These are phyloP conservation scores for Aspidoscelis tigris DNA, from an alignment of 2,113 vertebrate species.

Conservation along the genomic window DNA sequence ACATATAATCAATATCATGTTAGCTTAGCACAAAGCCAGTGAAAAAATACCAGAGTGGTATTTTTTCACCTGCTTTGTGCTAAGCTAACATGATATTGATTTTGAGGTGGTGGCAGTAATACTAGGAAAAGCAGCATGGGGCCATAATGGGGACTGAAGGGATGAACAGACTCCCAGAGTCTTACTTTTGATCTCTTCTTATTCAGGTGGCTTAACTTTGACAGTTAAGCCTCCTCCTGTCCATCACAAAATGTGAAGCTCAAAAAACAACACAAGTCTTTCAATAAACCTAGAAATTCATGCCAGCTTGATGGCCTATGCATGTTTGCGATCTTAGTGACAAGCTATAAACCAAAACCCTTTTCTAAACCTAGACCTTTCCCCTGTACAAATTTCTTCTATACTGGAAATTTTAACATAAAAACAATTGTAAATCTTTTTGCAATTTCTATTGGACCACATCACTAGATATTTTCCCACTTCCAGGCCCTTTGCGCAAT, in stretches of 20 bases:
- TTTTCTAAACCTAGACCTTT: background rate
- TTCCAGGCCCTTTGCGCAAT: background rate
- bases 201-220: background rate
- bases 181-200: slow-evolving; percentile 3
- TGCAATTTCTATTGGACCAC: slow-evolving; percentile 3
- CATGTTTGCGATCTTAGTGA: background rate
- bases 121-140: slow-evolving; percentile 4
- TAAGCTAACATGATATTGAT: slow-evolving; percentile 6
- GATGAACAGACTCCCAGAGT: background rate
- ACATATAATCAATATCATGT: slow-evolving; percentile 8
- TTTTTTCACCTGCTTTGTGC: background rate
- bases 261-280: background rate
- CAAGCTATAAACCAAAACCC: background rate
- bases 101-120: slow-evolving; percentile 4
- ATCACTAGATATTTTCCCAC: too few species aligned
- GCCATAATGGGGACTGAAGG: background rate
- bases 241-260: background rate
- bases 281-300: background rate
- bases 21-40: background rate
- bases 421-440: background rate
- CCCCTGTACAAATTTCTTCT: background rate
- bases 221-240: background rate
- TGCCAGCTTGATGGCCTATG: background rate
- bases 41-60: background rate
- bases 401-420: background rate